phyloP scores from a whole-genome alignment of 2,113 vertebrate genomes.

The Nicator chloris region DNA sequence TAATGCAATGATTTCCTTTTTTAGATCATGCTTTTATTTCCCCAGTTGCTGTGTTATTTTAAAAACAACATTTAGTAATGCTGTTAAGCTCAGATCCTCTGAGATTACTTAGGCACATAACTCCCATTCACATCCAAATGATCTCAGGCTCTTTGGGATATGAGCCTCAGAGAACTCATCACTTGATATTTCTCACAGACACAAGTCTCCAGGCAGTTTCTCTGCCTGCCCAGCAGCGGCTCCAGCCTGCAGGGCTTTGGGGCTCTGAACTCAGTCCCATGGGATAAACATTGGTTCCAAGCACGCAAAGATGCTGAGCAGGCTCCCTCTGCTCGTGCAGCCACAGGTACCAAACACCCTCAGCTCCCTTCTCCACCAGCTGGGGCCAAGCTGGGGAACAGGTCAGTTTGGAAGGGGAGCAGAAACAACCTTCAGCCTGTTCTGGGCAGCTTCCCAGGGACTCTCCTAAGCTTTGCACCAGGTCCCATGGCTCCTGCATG shows the following conservation, averaged over 20 bases:
- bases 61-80: not conserved
- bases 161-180: not conserved
- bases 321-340: not conserved
- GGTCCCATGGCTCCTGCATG: not conserved
- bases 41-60: not conserved
- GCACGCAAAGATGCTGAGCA: not conserved
- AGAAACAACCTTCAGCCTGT: not conserved
- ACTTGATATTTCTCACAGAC: not conserved
- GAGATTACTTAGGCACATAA: not conserved
- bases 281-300: not conserved
- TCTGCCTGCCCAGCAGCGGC: not conserved
- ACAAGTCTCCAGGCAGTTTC: not conserved
- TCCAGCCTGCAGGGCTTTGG: not conserved
- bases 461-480: not conserved
- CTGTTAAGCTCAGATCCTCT: not conserved
- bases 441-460: not conserved
- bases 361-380: not conserved
- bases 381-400: not conserved
- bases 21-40: not conserved
- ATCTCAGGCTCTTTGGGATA: not conserved
- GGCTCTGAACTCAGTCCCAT: not conserved
- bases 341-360: not conserved
- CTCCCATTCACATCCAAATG: not conserved
- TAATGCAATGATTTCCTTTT: not conserved
- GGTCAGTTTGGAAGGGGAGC: not conserved